Base-by-base conservation (phyloP, 2,888 invertebrate genomes). In the Harpagoxenus sublaevis region DNA sequence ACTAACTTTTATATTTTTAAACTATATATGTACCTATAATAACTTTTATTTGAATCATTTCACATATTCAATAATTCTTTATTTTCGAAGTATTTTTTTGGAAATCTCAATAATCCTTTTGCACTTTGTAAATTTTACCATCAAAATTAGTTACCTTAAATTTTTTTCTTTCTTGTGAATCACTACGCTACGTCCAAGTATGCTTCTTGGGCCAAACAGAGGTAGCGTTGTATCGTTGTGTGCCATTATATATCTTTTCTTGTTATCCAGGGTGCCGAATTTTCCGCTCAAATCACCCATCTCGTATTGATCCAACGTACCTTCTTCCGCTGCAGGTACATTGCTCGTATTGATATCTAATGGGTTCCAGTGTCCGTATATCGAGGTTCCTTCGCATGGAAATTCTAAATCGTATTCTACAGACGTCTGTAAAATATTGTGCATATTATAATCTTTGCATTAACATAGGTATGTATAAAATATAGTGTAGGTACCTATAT, bases 331-430 rank as follows among this genome's bases (percentile, higher is more conserved):
- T 0, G 95, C 95, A 0, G 97, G 98, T 0, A 96, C 96, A 0
- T 95, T 95, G 0, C 96, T 95, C 6, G 96, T 96, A 93, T 97
- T 97, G 0, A 98, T 96, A 71, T 96, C 96, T 91, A 97, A 96
- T 0, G 99, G 99, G 95, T 99, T 98, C 96, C 97, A 99, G 70
- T 97, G 97, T n/a, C 97, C 98, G 90, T 98, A 98, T 0, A 99
- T 95, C 0, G 98, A 97, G 0, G 97, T 97, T 66, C 96, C 97
- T 94, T 98, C 98, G 91, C 99, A 99, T 0, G 99, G 98, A 93
- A 98, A 98, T 91, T 97, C 97, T 86, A 98, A 95, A 90, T 98
- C 97, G 86, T 97, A 97, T 93, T 98, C 97, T 0, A 98, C 97
- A 0, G 98, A 97, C 0, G 97, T 97, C 98, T 98, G 92, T 2